Conservation (phyloP, 1,140 invertebrate genomes). For the Neodiprion virginianus region DNA sequence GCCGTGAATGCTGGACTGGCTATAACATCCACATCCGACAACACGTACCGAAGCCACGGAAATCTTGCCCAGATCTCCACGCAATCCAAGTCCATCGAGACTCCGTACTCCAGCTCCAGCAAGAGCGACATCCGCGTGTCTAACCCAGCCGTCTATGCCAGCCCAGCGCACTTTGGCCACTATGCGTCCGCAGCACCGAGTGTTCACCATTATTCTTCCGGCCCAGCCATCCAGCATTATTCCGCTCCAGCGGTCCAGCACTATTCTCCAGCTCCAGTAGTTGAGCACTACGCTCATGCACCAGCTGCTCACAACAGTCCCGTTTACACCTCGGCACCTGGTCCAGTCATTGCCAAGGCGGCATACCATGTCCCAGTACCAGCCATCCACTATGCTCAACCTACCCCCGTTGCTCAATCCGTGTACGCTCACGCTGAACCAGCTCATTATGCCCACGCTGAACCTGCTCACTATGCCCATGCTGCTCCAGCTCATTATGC, state of each 20-base stretch:
- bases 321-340: too few relatives aligned
- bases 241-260: slow-evolving; percentile 37
- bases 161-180: slow-evolving; percentile 39
- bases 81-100: slow-evolving; percentile 66
- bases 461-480: slow-evolving; percentile 15
- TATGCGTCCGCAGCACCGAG: slow-evolving; percentile 19
- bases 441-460: slow-evolving; percentile 12
- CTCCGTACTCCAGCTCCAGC: slow-evolving; percentile 67
- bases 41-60: slow-evolving; percentile 9
- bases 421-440: background rate
- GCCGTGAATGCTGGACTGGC: slow-evolving; percentile 3
- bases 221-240: slow-evolving; percentile 34
- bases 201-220: slow-evolving; percentile 33
- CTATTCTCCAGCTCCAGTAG: slow-evolving; percentile 29
- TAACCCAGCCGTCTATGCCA: slow-evolving; percentile 65
- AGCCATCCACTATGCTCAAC: too few relatives aligned
- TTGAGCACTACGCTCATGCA: slow-evolving; percentile 8
- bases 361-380: too few relatives aligned
- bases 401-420: background rate
- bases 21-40: slow-evolving; percentile 3
- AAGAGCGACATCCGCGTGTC: slow-evolving; percentile 69
- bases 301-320: slow-evolving; percentile 18
- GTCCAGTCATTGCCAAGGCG: too few relatives aligned
- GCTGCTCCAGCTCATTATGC: slow-evolving; percentile 20
- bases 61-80: slow-evolving; percentile 47